A percentile compares a stretch with the other conserved stretches of the same genome.
phyloP scores from a whole-genome alignment of 1,140 invertebrate genomes.

The Oncopeltus fasciatus region DNA sequence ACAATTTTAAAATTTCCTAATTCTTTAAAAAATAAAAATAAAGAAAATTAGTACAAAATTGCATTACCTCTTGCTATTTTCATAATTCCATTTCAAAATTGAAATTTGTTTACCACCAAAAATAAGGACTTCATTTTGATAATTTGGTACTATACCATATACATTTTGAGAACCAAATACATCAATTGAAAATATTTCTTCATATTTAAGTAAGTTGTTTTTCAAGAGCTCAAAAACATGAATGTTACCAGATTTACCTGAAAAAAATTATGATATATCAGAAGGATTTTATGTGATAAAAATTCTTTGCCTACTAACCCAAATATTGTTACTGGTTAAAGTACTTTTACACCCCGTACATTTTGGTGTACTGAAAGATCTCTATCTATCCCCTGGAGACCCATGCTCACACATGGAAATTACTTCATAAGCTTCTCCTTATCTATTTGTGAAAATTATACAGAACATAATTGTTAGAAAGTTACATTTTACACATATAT shows the following conservation, averaged over 20 bases:
- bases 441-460: no score
- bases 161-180: neutral
- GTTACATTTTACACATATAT: no score
- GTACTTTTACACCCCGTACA: no score
- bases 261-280: neutral
- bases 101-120: neutral
- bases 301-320: no score
- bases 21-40: neutral
- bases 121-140: neutral
- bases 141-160: constrained; percentile 2
- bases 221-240: neutral
- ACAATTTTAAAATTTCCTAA: neutral
- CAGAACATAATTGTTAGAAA: no score
- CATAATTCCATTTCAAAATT: neutral
- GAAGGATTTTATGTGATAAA: no score
- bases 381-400: no score
- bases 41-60: neutral
- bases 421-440: no score
- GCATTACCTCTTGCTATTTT: neutral
- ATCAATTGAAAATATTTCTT: neutral
- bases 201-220: neutral
- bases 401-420: no score
- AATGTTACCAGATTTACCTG: neutral
- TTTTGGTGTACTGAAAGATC: no score
- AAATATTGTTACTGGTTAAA: no score